Base-by-base conservation (phyloP, 2,888 invertebrate species). In the Heliconius ethilla region DNA sequence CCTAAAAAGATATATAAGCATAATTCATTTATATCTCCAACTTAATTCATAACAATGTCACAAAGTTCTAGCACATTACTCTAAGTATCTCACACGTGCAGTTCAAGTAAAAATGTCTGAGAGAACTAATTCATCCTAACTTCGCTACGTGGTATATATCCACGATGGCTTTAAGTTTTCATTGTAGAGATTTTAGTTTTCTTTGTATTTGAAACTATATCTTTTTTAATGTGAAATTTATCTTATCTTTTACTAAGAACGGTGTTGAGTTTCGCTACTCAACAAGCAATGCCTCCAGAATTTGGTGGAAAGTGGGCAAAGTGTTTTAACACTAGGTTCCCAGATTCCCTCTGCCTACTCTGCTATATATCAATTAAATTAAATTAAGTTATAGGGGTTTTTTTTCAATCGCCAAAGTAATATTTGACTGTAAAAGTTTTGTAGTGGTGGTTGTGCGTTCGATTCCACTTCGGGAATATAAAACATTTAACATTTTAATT, bases 71-170 rank as follows among this genome's bases (percentile, higher is more conserved):
- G 62, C 33, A 51, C 76, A 65, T 67, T 55, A 73, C 63, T 59
- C 40, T 25, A 18, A 66, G 69, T 79, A 79, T 79, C 77, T 80
- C 75, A 77, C 62, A 76, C 80, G 70, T 79, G 77, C 75, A 74
- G 73, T 55, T 55, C 65, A 75, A 66, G 74, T 79, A 79, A 80
- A 77, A 79, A 77, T 79, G 75, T 75, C 80, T 79, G 45, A 76
- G 62, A n/a, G 40, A 73, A 70, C 74, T 77, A 75, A 78, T 70
- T 75, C 78, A 78, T 51, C 10, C 67, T 75, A 75, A 73, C 73
- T 78, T 72, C 40, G 45, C 75, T 70, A n/a, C 33, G 78, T 33
- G 69, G 29, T 59, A 33, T 10, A 33, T 22, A 10, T 29, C 1
- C 10, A 15, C 65, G 65, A 29, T 65, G 1, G 29, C 66, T 66